A percentile compares a stretch with the other conserved stretches of the same genome.
Evolutionary conservation across 2,888 invertebrate genomes (phyloP).

Genomic region (Bombylius major): DNA sequence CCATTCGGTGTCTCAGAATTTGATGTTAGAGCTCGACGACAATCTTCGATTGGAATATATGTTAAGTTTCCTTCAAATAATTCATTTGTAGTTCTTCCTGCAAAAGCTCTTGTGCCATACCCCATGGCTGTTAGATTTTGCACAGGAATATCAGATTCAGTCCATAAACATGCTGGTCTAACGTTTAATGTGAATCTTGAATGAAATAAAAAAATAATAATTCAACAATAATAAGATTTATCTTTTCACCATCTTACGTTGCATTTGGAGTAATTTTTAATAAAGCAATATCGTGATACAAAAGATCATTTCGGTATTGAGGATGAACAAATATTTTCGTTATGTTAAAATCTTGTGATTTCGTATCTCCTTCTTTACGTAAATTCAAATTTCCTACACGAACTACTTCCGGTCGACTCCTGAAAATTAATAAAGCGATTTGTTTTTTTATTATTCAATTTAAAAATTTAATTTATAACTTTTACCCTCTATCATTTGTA

Average conservation of each 20-base stretch:
- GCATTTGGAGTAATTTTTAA: constrained; percentile 34
- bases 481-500: constrained; percentile 1
- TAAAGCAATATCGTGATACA: constrained; percentile 53
- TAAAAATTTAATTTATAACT: too few species aligned
- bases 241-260: background rate
- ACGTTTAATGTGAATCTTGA: constrained; percentile 15
- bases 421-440: too few species aligned
- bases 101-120: constrained; percentile 44
- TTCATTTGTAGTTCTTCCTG: constrained; percentile 25
- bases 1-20: constrained; percentile 23
- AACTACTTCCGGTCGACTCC: constrained; percentile 21
- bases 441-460: too few species aligned
- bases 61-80: constrained; percentile 28
- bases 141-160: constrained; percentile 27
- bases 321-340: constrained; percentile 33
- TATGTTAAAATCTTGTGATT: constrained; percentile 30
- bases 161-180: constrained; percentile 48
- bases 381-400: constrained; percentile 41
- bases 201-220: background rate
- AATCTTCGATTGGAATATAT: constrained; percentile 26
- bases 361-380: constrained; percentile 28
- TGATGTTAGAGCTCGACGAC: constrained; percentile 9
- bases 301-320: constrained; percentile 31
- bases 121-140: constrained; percentile 45
- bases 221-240: too few species aligned